A percentile compares a stretch with the other conserved stretches of the same genome.
Conservation (phyloP, 2,113 vertebrate genomes). For the Centrocercus urophasianus region DNA sequence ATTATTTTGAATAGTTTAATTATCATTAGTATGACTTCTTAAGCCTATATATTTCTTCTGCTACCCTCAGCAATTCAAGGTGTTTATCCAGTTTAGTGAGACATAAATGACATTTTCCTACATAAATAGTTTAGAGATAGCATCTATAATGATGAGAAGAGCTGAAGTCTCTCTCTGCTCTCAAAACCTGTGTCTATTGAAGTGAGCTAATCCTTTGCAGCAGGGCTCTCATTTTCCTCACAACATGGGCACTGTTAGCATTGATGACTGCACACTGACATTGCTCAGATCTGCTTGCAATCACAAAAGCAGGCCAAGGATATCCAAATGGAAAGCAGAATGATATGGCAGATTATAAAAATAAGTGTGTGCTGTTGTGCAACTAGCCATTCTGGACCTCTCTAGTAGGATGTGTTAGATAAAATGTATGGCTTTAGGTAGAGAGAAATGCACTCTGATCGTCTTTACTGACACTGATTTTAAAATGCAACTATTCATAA, state of each 20-base stretch:
- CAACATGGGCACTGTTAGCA: neutral
- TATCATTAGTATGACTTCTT: slow-evolving; percentile 30
- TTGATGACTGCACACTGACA: neutral
- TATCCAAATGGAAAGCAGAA: neutral
- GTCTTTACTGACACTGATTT: neutral
- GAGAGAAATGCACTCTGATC: neutral
- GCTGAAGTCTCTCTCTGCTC: neutral
- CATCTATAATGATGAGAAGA: neutral
- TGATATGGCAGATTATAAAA: neutral
- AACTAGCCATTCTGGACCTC: neutral
- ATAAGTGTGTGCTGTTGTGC: neutral
- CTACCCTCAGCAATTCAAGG: neutral
- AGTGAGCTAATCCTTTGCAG: slow-evolving; percentile 44
- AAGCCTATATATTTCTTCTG: neutral
- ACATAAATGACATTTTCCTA: neutral
- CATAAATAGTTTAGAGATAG: neutral
- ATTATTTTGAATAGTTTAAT: slow-evolving; percentile 25
- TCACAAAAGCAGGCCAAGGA: neutral
- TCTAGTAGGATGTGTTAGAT: neutral
- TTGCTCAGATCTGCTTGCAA: neutral
- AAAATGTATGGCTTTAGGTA: neutral
- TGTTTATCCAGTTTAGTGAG: neutral
- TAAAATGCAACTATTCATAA: neutral
- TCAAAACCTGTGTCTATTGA: neutral
- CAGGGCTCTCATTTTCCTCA: slow-evolving; percentile 25